These are phyloP conservation scores for Laupala kohalensis DNA, from an alignment of 1,140 invertebrate genomes.

Conservation along the genomic window DNA sequence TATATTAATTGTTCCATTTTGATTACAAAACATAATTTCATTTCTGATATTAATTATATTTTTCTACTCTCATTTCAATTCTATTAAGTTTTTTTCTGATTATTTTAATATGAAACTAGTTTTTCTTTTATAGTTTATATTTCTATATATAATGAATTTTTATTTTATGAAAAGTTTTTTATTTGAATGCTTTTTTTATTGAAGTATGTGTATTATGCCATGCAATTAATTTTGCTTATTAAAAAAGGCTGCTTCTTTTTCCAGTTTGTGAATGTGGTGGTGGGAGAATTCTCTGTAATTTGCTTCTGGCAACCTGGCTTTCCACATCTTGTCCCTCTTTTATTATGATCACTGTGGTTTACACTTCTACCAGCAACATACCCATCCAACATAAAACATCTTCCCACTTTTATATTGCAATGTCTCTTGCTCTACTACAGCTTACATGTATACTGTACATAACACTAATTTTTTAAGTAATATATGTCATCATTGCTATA, in stretches of 20 bases:
- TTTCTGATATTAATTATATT: no score
- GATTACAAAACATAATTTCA: no score
- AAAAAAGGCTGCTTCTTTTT: slow-evolving; percentile 5
- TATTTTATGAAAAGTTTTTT: neutral
- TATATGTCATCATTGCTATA: no score
- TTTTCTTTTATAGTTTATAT: neutral
- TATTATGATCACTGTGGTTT: neutral
- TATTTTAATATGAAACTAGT: neutral
- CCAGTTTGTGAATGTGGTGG: slow-evolving; percentile 2
- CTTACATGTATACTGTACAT: neutral
- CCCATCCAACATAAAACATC: neutral
- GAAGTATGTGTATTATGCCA: neutral
- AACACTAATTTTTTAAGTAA: no score
- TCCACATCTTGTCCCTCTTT: neutral
- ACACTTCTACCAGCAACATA: neutral
- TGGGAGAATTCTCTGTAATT: slow-evolving; percentile 3
- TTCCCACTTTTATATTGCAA: neutral
- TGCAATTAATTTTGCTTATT: neutral
- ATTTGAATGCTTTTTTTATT: neutral
- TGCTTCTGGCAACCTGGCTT: slow-evolving; percentile 7
- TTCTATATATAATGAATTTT: neutral
- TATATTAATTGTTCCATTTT: no score
- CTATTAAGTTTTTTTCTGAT: neutral
- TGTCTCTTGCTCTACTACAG: neutral
- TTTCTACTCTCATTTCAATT: no score